Conservation (phyloP, 2,113 vertebrate genomes). For the Amia ocellicauda region DNA sequence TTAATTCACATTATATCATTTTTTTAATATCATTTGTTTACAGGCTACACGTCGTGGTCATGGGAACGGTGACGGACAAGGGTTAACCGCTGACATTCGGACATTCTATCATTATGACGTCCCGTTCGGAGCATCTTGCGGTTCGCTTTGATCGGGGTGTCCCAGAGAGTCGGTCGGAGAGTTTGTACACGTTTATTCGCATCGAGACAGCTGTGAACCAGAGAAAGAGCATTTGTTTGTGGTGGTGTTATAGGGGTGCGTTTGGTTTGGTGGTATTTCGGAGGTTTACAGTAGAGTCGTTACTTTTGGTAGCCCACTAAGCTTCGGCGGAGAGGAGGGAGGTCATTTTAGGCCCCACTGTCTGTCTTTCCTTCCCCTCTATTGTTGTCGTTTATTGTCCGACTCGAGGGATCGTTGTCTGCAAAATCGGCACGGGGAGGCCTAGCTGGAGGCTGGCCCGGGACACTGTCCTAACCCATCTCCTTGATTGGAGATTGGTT, state of each 20-base stretch:
- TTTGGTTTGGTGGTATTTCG: background rate
- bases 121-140: slow-evolving; percentile 16
- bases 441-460: background rate
- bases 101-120: no score
- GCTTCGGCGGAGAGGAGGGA: slow-evolving; percentile 20
- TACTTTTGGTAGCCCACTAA: slow-evolving; percentile 16
- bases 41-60: no score
- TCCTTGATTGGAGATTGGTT: slow-evolving; percentile 13
- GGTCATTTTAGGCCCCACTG: slow-evolving; percentile 32
- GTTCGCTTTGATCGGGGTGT: background rate
- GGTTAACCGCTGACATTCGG: no score
- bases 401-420: slow-evolving; percentile 4
- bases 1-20: no score
- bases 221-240: background rate
- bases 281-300: background rate
- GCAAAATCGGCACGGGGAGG: slow-evolving; percentile 12
- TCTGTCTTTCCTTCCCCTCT: background rate
- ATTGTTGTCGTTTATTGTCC: slow-evolving; percentile 3
- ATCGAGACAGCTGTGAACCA: background rate
- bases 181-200: background rate
- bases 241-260: no score
- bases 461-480: slow-evolving; percentile 1
- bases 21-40: no score
- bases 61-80: no score
- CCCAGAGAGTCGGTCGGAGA: background rate